Percentiles rank a stretch among this genome's conserved stretches.
These are phyloP conservation scores for Pachycephala philippinensis DNA, from an alignment of 2,113 vertebrate genomes.

Conservation along the genomic window DNA sequence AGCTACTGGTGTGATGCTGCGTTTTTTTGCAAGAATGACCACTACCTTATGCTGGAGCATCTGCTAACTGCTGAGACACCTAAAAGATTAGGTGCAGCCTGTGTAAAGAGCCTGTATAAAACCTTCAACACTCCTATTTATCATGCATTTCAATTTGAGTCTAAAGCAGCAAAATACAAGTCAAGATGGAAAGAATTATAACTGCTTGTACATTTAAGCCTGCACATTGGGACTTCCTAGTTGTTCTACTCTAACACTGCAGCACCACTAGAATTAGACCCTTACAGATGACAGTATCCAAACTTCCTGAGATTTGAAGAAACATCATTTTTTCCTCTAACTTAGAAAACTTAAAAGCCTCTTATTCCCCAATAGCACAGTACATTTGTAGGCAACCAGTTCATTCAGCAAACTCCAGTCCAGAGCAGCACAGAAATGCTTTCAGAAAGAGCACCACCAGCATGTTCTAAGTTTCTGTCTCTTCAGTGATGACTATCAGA, in stretches of 20 bases:
- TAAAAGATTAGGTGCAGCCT: not conserved
- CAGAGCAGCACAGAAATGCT: not conserved
- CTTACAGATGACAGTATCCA: not conserved
- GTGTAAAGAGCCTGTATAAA: not conserved
- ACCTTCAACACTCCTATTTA: not conserved
- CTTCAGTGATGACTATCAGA: not conserved
- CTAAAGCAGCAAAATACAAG: not conserved
- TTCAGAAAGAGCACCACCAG: not conserved
- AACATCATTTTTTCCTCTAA: not conserved
- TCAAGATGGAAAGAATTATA: not conserved
- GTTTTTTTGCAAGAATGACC: not conserved
- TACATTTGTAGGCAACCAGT: not conserved
- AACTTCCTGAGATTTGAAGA: not conserved
- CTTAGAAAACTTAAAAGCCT: not conserved
- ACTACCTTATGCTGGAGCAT: not conserved
- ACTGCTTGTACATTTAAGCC: not conserved
- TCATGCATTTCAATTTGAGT: not conserved
- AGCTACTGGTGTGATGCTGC: accelerated
- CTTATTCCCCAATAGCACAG: not conserved
- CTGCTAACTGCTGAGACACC: not conserved
- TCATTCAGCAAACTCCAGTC: not conserved
- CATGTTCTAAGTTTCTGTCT: not conserved
- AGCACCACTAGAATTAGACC: not conserved
- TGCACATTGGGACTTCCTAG: not conserved
- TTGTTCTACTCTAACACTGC: not conserved